Evolutionary conservation across 2,888 invertebrate genomes (phyloP).

Genomic region (Pinctada fucata): DNA sequence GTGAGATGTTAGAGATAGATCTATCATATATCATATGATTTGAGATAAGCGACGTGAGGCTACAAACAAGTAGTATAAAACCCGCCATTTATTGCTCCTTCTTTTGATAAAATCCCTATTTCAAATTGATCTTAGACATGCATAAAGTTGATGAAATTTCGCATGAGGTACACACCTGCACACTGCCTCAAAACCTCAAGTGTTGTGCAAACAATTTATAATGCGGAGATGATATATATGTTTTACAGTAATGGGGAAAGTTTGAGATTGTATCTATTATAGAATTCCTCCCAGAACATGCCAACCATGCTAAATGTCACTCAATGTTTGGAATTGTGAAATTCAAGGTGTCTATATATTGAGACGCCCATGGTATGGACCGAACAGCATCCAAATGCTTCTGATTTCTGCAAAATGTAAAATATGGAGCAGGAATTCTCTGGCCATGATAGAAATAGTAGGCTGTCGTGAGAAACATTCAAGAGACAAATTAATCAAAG

Average conservation of each 20-base stretch:
- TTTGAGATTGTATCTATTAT: too few species aligned
- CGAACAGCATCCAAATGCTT: too few species aligned
- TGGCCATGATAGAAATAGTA: too few species aligned
- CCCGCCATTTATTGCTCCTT: background rate
- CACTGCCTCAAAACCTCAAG: background rate
- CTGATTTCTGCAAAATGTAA: too few species aligned
- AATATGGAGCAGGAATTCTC: too few species aligned
- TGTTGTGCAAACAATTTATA: background rate
- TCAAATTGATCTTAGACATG: background rate
- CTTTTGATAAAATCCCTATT: constrained; percentile 3
- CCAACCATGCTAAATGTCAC: too few species aligned
- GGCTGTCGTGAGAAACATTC: background rate
- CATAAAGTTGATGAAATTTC: constrained; percentile 3
- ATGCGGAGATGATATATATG: background rate
- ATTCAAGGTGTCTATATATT: too few species aligned
- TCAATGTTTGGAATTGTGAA: too few species aligned
- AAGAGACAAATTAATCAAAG: background rate
- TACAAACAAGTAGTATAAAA: constrained; percentile 1
- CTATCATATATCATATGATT: background rate
- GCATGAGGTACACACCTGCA: constrained; percentile 1
- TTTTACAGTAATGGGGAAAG: too few species aligned
- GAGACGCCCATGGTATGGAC: too few species aligned
- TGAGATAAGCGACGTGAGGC: background rate
- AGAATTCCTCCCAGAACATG: too few species aligned
- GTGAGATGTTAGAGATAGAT: background rate